Percentiles rank a stretch among this genome's conserved stretches.
phyloP scores from a whole-genome alignment of 2,888 invertebrate genomes.

The Choristoneura rosaceana region DNA sequence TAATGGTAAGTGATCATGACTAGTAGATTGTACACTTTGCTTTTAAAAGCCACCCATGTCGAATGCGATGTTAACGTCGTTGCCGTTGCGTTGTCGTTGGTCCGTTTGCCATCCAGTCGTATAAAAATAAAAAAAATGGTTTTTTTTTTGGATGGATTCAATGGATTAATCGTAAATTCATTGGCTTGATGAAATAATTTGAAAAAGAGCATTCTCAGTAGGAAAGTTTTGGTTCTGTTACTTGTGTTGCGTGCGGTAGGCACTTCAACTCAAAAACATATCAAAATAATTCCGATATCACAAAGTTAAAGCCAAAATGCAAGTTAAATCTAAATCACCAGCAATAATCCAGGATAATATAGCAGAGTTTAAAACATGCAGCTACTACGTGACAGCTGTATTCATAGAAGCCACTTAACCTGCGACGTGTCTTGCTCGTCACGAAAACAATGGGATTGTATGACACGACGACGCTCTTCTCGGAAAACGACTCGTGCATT shows the following conservation, averaged over 20 bases:
- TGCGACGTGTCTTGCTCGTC: slow-evolving; percentile 21
- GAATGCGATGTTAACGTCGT: too few relatives aligned
- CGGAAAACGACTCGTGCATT: slow-evolving; percentile 31
- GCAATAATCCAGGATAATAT: slow-evolving; percentile 16
- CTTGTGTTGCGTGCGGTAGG: background rate
- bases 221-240: background rate
- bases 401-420: slow-evolving; percentile 29
- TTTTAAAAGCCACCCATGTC: too few relatives aligned
- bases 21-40: too few relatives aligned
- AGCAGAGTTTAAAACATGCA: slow-evolving; percentile 10
- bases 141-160: too few relatives aligned
- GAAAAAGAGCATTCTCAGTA: background rate
- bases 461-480: slow-evolving; percentile 21
- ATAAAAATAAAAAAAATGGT: too few relatives aligned
- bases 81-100: too few relatives aligned
- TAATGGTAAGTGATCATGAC: too few relatives aligned
- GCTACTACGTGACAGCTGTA: slow-evolving; percentile 24
- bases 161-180: too few relatives aligned
- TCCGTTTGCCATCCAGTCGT: too few relatives aligned
- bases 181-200: too few relatives aligned
- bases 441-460: slow-evolving; percentile 27
- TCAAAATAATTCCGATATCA: background rate
- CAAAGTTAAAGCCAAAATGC: background rate
- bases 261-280: background rate
- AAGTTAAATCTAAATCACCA: background rate